A percentile compares a stretch with the other conserved stretches of the same genome.
Evolutionary conservation across 2,888 invertebrate genomes (phyloP).

Genomic region (Eupithecia pulchellata): DNA sequence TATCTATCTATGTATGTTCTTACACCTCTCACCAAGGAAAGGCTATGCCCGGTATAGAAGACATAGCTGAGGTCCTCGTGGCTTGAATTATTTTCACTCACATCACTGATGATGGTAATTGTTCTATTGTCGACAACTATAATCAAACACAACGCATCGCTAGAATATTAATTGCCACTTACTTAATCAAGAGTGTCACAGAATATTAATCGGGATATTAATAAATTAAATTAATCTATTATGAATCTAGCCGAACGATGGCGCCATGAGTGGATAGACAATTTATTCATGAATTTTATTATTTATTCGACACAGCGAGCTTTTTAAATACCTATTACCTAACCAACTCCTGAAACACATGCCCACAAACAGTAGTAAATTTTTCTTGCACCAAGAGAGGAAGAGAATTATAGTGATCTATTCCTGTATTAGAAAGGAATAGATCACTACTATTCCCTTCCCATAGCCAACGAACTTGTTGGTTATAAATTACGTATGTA

Average conservation of each 20-base stretch:
- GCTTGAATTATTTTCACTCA: not conserved
- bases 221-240: constrained; percentile 1
- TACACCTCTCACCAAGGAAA: too few relatives aligned
- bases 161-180: constrained; percentile 34
- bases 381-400: not conserved
- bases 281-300: constrained; percentile 12
- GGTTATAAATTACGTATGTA: not conserved
- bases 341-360: not conserved
- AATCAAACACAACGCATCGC: constrained; percentile 40
- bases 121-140: not conserved
- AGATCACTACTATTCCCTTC: too few relatives aligned
- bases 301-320: not conserved
- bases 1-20: too few relatives aligned
- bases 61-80: not conserved
- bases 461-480: too few relatives aligned
- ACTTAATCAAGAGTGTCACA: constrained; percentile 20
- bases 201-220: constrained; percentile 34
- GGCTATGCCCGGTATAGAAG: too few relatives aligned
- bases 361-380: not conserved
- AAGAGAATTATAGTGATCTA: too few relatives aligned
- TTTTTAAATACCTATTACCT: not conserved
- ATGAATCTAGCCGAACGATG: constrained; percentile 2
- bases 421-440: too few relatives aligned
- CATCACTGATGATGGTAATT: not conserved
- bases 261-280: constrained; percentile 7